Evolutionary conservation across 2,113 vertebrate species (phyloP).

Genomic region (Galemys pyrenaicus): DNA sequence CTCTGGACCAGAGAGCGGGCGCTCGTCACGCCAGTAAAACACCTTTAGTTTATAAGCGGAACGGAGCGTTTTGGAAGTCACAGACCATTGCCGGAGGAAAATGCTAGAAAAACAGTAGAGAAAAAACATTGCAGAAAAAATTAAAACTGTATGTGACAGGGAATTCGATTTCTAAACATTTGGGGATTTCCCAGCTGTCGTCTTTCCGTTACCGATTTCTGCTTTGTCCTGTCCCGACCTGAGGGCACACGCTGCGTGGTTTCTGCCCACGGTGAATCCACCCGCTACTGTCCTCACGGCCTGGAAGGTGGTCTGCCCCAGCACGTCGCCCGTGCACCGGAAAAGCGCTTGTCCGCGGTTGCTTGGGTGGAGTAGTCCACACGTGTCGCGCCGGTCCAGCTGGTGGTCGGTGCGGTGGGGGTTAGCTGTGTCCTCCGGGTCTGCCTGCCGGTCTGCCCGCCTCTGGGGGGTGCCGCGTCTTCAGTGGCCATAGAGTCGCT

Average conservation of each 20-base stretch:
- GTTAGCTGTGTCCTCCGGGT: fast-evolving
- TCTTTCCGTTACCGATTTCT: no score
- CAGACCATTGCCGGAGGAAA: neutral
- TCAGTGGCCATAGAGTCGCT: no score
- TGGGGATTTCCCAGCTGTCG: neutral
- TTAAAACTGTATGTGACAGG: neutral
- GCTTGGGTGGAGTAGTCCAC: no score
- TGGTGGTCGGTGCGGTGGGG: no score
- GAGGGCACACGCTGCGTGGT: neutral
- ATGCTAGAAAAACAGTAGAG: neutral
- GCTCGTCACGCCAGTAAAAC: no score
- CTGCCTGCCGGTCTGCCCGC: fast-evolving
- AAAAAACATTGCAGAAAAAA: neutral
- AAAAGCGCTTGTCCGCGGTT: no score
- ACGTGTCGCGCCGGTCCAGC: fast-evolving
- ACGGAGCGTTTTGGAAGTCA: no score
- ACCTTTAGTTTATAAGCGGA: no score
- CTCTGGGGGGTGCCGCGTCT: fast-evolving
- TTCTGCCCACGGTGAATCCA: no score
- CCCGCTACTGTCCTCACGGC: no score
- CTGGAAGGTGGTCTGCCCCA: neutral
- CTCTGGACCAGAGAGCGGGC: no score
- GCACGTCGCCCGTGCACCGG: no score
- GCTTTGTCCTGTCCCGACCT: neutral
- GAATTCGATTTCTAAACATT: neutral